A percentile compares a stretch with the other conserved stretches of the same genome.
phyloP scores from a whole-genome alignment of 92 coral and sea anemone genomes.

The Pocillopora meandrina region DNA sequence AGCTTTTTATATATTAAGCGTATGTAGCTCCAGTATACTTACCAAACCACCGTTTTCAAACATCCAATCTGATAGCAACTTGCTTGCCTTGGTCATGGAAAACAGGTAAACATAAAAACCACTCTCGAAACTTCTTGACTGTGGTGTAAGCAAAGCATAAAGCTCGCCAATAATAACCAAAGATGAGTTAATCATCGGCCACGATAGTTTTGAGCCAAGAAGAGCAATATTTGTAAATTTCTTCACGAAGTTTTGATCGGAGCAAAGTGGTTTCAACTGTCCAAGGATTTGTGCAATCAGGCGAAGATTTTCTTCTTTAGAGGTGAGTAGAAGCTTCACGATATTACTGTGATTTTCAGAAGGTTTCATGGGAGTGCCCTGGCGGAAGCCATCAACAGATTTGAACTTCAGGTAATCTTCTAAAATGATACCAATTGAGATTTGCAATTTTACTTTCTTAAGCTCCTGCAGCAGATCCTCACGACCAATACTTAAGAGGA shows the following conservation, averaged over 20 bases:
- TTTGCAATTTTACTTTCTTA: background rate
- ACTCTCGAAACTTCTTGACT: too few species aligned
- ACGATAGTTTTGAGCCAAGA: background rate
- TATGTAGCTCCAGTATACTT: background rate
- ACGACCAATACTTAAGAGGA: background rate
- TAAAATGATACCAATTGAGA: background rate
- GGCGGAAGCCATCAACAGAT: background rate
- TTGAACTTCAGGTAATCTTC: background rate
- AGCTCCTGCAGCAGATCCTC: background rate
- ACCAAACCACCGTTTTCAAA: conserved; percentile 14
- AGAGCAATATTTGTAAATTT: background rate
- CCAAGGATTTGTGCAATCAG: background rate
- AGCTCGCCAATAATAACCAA: conserved; percentile 15
- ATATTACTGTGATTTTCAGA: background rate
- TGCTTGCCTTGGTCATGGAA: background rate
- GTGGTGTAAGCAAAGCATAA: background rate
- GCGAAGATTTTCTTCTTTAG: background rate
- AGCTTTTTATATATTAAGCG: background rate
- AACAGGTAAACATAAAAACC: background rate
- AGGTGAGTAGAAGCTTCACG: background rate
- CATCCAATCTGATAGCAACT: background rate
- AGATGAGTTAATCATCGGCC: background rate
- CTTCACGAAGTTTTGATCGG: background rate
- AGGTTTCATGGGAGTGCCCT: background rate
- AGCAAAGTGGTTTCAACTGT: background rate